A percentile compares a stretch with the other conserved stretches of the same genome.
These are phyloP conservation scores for Drosophila dunni DNA, from an alignment of 1,140 invertebrate genomes.

Conservation along the genomic window DNA sequence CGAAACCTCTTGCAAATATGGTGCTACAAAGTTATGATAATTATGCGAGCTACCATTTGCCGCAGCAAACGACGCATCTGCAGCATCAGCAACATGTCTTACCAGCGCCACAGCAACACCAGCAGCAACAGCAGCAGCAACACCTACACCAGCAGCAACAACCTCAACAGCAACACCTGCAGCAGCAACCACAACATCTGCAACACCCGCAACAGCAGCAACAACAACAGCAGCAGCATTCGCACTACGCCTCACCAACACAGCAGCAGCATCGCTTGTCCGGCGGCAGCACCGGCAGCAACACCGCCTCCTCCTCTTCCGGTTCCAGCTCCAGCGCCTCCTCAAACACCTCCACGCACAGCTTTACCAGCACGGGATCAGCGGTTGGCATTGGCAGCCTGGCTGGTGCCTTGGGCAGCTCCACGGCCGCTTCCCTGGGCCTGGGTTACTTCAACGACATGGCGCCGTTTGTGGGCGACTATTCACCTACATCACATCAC, in stretches of 20 bases:
- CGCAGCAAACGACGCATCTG: constrained; percentile 48
- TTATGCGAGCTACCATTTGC: constrained; percentile 74
- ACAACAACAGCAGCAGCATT: constrained; percentile 38
- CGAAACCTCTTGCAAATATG: constrained; percentile 54
- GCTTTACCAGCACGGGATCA: constrained; percentile 34
- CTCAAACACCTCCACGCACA: constrained; percentile 64
- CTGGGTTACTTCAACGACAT: constrained; percentile 81
- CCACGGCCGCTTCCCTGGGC: constrained; percentile 74
- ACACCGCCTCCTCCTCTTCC: constrained; percentile 68
- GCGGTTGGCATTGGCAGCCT: constrained; percentile 27
- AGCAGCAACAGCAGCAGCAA: constrained; percentile 54
- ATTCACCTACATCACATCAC: constrained; percentile 39
- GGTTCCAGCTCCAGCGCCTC: constrained; percentile 66
- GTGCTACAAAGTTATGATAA: constrained; percentile 79
- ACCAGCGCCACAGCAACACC: constrained; percentile 51
- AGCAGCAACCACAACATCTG: constrained; percentile 37
- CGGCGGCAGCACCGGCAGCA: constrained; percentile 79
- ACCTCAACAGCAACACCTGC: constrained; percentile 46
- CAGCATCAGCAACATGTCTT: constrained; percentile 50
- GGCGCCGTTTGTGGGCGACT: constrained; percentile 69
- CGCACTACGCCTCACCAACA: constrained; percentile 39
- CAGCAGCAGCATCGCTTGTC: constrained; percentile 73
- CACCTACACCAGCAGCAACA: constrained; percentile 48
- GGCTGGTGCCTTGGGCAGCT: constrained; percentile 67
- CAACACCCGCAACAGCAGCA: constrained; percentile 48